A percentile compares a stretch with the other conserved stretches of the same genome.
These are phyloP conservation scores for Oplegnathus fasciatus DNA, from an alignment of 2,113 vertebrate species.

Conservation along the genomic window DNA sequence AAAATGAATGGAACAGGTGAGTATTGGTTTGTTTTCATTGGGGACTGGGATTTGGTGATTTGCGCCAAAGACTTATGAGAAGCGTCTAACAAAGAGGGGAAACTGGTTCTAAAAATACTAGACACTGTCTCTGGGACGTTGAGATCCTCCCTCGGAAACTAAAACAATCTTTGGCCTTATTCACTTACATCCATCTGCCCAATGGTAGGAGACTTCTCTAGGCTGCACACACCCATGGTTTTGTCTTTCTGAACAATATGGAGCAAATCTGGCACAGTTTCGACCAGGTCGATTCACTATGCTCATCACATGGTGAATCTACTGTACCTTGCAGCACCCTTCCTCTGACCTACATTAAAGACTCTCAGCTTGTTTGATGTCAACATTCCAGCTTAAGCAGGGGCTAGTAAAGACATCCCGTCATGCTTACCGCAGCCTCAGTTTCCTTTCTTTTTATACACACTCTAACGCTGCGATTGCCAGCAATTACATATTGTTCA, in stretches of 20 bases:
- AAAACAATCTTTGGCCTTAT: slow-evolving; percentile 55
- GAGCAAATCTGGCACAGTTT: slow-evolving; percentile 29
- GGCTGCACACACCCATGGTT: slow-evolving; percentile 46
- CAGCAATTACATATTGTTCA: slow-evolving; percentile 73
- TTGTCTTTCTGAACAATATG: slow-evolving; percentile 49
- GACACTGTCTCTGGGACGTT: slow-evolving; percentile 43
- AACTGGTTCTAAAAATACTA: slow-evolving; percentile 65
- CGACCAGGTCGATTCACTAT: slow-evolving; percentile 22
- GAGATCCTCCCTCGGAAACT: slow-evolving; percentile 66
- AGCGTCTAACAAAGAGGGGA: slow-evolving; percentile 57
- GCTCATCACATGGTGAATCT: slow-evolving; percentile 27
- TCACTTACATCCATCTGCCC: slow-evolving; percentile 53
- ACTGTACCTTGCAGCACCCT: slow-evolving; percentile 15
- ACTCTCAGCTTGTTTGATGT: slow-evolving; percentile 51
- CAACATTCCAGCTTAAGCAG: slow-evolving; percentile 63
- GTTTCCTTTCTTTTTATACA: slow-evolving; percentile 46
- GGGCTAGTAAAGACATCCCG: slow-evolving; percentile 46
- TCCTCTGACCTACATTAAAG: slow-evolving; percentile 48
- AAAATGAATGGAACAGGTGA: slow-evolving; percentile 76
- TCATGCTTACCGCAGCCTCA: slow-evolving; percentile 44
- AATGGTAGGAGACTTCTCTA: slow-evolving; percentile 17
- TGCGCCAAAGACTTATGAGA: slow-evolving; percentile 57
- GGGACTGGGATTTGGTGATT: slow-evolving; percentile 56
- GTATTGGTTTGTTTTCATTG: slow-evolving; percentile 70
- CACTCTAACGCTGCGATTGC: slow-evolving; percentile 54